These are phyloP conservation scores for Hybognathus amarus DNA, from an alignment of 2,797 vertebrate species.

Conservation along the genomic window DNA sequence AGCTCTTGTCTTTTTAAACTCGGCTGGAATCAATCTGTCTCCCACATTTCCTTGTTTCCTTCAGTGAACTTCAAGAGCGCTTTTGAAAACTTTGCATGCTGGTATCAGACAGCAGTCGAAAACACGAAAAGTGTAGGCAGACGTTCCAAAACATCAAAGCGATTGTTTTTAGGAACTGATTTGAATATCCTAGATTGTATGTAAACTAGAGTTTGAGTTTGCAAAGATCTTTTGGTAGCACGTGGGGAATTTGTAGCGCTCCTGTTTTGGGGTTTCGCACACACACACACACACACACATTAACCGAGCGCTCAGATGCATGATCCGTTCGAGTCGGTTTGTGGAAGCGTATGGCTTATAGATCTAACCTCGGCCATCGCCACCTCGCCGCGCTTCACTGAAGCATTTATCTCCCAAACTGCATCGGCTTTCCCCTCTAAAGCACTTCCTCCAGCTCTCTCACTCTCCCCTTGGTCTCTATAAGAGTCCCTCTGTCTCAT, in stretches of 20 bases:
- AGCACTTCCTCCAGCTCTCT: conserved; percentile 31
- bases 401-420: conserved; percentile 56
- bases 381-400: conserved; percentile 53
- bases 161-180: conserved; percentile 41
- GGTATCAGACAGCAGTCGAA: neutral
- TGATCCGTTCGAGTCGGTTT: conserved; percentile 42
- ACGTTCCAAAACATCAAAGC: conserved; percentile 24
- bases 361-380: conserved; percentile 50
- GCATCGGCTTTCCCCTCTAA: conserved; percentile 49
- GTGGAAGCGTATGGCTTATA: conserved; percentile 46
- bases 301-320: neutral
- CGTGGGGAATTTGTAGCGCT: neutral
- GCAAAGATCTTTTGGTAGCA: conserved; percentile 2
- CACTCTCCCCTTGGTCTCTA: conserved; percentile 28
- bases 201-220: conserved; percentile 30
- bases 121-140: conserved; percentile 7
- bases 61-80: neutral
- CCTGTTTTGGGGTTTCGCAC: neutral
- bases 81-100: conserved; percentile 12
- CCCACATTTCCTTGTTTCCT: neutral
- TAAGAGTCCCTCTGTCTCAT: conserved; percentile 14
- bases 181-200: conserved; percentile 27
- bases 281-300: conserved; percentile 24
- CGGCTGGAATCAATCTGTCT: neutral
- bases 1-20: neutral